Conservation (phyloP, 2,888 invertebrate species). For the Crematogaster levior region DNA sequence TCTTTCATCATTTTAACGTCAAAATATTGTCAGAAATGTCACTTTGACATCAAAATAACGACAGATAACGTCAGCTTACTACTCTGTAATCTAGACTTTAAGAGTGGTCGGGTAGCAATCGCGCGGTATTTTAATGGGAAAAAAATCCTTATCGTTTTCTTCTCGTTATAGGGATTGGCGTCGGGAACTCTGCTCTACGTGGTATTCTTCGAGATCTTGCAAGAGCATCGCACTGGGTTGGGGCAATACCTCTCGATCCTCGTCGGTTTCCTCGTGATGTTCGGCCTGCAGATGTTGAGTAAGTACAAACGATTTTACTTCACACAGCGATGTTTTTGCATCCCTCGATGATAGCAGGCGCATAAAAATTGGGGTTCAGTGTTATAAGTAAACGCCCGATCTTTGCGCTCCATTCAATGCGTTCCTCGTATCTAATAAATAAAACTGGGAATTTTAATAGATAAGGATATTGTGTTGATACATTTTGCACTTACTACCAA, state of each 20-base stretch:
- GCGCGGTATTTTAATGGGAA: no score
- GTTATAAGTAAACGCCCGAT: not conserved
- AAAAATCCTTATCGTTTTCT: not conserved
- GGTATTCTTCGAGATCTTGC: slow-evolving; percentile 98
- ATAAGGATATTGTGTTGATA: not conserved
- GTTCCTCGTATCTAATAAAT: not conserved
- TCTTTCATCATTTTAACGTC: no score
- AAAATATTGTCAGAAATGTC: no score
- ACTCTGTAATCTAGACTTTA: no score
- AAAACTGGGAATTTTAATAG: not conserved
- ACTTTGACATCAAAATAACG: no score
- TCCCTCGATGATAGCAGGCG: not conserved
- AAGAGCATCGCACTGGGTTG: slow-evolving; percentile 88
- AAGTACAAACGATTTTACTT: slow-evolving; percentile 82
- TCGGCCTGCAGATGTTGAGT: slow-evolving; percentile 89
- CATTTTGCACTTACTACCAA: not conserved
- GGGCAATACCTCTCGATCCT: slow-evolving; percentile 89
- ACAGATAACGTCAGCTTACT: no score
- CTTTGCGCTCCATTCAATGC: not conserved
- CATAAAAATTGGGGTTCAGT: not conserved
- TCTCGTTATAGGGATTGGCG: slow-evolving; percentile 91
- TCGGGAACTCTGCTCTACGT: slow-evolving; percentile 97
- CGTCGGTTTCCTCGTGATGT: slow-evolving; percentile 91
- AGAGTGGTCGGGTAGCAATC: not conserved
- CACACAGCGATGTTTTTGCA: not conserved